A percentile compares a stretch with the other conserved stretches of the same genome.
These are phyloP conservation scores for Ophion ellenae DNA, from an alignment of 2,888 invertebrate species.

Conservation along the genomic window DNA sequence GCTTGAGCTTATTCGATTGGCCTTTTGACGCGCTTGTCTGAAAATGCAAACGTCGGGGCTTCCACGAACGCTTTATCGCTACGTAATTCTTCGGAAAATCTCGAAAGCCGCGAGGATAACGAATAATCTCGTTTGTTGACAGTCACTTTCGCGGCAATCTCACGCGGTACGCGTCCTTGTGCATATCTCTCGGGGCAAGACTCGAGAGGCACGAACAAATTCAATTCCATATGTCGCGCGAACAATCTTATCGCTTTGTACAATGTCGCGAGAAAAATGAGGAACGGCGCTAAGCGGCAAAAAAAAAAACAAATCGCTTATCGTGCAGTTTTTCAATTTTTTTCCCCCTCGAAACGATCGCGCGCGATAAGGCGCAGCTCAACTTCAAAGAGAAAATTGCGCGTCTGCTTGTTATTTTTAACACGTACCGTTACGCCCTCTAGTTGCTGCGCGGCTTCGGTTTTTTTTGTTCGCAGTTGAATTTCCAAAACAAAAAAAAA, in stretches of 20 bases:
- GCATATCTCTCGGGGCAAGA: not conserved
- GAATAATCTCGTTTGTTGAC: slow-evolving; percentile 25
- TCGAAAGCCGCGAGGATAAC: slow-evolving; percentile 1
- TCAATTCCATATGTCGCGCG: slow-evolving; percentile 34
- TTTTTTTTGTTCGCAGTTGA: not conserved
- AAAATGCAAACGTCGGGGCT: not conserved
- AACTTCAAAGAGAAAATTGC: slow-evolving; percentile 1
- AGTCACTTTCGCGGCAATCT: slow-evolving; percentile 4
- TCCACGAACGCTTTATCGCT: not conserved
- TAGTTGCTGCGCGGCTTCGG: slow-evolving; percentile 23
- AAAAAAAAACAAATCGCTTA: not conserved
- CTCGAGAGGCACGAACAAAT: not conserved
- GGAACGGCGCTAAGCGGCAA: not conserved
- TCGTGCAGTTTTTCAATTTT: not conserved
- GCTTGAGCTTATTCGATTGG: not conserved
- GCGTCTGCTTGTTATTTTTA: not conserved
- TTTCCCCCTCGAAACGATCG: not conserved
- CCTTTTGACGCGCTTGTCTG: too few relatives aligned
- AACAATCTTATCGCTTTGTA: slow-evolving; percentile 25
- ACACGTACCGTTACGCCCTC: slow-evolving; percentile 47
- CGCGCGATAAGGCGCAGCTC: not conserved
- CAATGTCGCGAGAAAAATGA: slow-evolving; percentile 9
- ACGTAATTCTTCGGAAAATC: not conserved
- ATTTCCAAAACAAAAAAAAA: slow-evolving; percentile 13
- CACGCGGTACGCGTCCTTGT: not conserved